A percentile compares a stretch with the other conserved stretches of the same genome.
phyloP scores from a whole-genome alignment of 1,140 invertebrate species.

The Bombus waltoni region DNA sequence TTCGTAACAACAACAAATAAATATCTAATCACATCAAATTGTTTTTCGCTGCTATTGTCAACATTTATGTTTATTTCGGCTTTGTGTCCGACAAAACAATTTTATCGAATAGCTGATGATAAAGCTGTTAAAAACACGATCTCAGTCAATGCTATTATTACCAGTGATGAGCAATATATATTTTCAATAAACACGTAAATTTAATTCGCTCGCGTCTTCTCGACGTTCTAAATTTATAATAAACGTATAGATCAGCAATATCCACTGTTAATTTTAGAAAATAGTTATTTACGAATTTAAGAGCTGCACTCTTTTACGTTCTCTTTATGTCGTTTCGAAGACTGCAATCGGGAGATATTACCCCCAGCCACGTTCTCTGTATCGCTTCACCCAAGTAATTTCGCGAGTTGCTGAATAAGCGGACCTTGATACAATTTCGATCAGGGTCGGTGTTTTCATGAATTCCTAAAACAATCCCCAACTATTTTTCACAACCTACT shows the following conservation, averaged over 20 bases:
- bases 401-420: constrained; percentile 11
- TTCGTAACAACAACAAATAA: not conserved
- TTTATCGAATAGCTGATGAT: not conserved
- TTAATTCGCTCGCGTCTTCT: not conserved
- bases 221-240: not conserved
- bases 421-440: not conserved
- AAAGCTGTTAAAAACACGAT: too few species aligned
- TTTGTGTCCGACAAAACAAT: not conserved
- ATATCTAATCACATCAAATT: not conserved
- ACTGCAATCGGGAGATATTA: not conserved
- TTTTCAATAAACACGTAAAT: not conserved
- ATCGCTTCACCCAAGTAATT: not conserved
- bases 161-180: not conserved
- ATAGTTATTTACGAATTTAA: not conserved
- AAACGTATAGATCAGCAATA: not conserved
- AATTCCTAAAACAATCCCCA: not conserved
- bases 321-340: not conserved
- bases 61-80: not conserved
- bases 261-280: not conserved
- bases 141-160: not conserved
- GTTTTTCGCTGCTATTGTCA: not conserved
- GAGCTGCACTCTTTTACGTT: not conserved
- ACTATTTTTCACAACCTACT: not conserved
- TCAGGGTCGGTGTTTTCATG: not conserved
- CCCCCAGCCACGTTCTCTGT: too few species aligned